These are phyloP conservation scores for Drosophila leonis DNA, from an alignment of 2,888 invertebrate species.

Conservation along the genomic window DNA sequence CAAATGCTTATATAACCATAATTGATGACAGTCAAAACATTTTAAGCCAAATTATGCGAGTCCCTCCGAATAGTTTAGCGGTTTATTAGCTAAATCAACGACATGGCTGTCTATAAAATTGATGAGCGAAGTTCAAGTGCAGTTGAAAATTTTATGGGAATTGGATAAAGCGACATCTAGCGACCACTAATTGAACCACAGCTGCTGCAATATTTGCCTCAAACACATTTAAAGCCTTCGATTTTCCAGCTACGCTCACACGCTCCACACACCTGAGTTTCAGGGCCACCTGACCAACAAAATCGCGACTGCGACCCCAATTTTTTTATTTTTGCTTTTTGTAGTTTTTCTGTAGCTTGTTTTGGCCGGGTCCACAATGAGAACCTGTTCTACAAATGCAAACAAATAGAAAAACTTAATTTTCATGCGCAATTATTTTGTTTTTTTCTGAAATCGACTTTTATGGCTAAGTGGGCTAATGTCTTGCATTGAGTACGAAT, in stretches of 20 bases:
- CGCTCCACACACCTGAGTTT: constrained; percentile 24
- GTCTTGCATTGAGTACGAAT: constrained; percentile 49
- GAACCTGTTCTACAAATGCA: constrained; percentile 61
- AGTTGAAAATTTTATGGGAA: not conserved
- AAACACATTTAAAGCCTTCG: constrained; percentile 1
- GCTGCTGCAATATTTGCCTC: not conserved
- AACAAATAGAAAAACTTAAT: constrained; percentile 53
- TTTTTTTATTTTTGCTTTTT: constrained; percentile 17
- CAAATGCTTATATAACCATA: constrained; percentile 60
- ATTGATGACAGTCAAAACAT: constrained; percentile 55
- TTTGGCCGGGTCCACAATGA: constrained; percentile 41
- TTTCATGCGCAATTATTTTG: constrained; percentile 40
- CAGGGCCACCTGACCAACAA: constrained; percentile 49
- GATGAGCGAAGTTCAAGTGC: constrained; percentile 2
- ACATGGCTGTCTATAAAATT: constrained; percentile 13
- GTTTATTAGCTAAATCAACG: constrained; percentile 18
- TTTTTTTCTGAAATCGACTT: constrained; percentile 38
- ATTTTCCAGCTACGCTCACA: constrained; percentile 19
- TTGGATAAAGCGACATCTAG: constrained; percentile 8
- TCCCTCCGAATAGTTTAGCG: constrained; percentile 9
- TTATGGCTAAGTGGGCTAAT: constrained; percentile 69
- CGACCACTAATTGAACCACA: not conserved
- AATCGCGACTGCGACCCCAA: constrained; percentile 57
- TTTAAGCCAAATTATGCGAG: constrained; percentile 43
- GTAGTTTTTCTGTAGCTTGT: constrained; percentile 37